Percentiles rank a stretch among this genome's conserved stretches.
phyloP scores from a whole-genome alignment of 2,797 vertebrate species.

The Loris lydekkerianus region DNA sequence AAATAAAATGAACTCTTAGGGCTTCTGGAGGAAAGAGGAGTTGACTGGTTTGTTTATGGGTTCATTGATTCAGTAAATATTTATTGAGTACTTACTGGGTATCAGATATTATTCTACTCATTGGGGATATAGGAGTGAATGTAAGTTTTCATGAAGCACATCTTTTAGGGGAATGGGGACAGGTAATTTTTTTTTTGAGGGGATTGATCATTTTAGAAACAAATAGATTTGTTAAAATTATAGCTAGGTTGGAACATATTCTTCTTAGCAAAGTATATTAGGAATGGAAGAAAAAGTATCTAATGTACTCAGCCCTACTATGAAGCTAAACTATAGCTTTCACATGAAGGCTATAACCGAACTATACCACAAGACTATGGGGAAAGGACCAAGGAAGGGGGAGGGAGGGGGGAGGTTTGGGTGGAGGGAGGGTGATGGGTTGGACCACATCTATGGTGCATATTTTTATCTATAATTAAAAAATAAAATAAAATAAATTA shows the following conservation, averaged over 20 bases:
- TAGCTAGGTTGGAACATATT: neutral
- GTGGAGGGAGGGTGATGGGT: no score
- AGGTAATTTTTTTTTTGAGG: neutral
- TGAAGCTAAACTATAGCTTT: no score
- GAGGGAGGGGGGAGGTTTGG: no score
- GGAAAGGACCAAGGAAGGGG: no score
- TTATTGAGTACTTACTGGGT: neutral
- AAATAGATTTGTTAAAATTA: neutral
- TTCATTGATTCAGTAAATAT: conserved; percentile 43
- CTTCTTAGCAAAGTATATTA: no score
- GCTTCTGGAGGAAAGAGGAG: neutral
- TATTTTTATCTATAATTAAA: no score
- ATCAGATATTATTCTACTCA: neutral
- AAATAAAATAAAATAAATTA: no score
- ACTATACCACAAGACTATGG: no score
- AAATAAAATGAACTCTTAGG: neutral
- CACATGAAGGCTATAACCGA: no score
- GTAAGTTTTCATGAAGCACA: neutral
- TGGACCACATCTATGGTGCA: no score
- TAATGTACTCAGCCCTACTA: no score
- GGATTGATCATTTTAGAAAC: neutral
- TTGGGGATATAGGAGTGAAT: neutral
- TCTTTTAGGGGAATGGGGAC: neutral
- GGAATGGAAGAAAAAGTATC: no score
- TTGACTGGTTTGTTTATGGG: neutral